Evolutionary conservation across 2,113 vertebrate species (phyloP).

Genomic region (Acinonyx jubatus): DNA sequence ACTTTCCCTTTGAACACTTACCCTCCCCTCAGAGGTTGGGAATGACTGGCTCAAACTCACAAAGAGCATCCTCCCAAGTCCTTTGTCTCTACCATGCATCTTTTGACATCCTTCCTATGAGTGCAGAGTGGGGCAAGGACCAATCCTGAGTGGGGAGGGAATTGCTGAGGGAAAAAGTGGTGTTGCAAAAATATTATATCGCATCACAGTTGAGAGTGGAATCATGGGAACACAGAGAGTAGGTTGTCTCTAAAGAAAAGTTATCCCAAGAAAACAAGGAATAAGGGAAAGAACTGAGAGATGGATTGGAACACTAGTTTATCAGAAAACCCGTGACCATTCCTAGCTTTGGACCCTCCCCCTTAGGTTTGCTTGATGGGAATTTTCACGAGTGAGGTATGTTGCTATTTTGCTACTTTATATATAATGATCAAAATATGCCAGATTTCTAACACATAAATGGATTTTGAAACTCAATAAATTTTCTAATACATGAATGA

Average conservation of each 20-base stretch:
- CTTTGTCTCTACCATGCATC: background rate
- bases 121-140: background rate
- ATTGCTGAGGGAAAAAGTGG: background rate
- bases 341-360: background rate
- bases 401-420: background rate
- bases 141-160: background rate
- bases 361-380: background rate
- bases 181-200: background rate
- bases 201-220: background rate
- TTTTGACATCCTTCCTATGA: background rate
- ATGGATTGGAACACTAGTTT: background rate
- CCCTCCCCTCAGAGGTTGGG: background rate
- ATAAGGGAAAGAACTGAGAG: background rate
- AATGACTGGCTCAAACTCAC: background rate
- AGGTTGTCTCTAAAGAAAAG: background rate
- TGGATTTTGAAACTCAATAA: background rate
- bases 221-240: background rate
- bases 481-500: background rate
- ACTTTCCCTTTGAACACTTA: background rate
- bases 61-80: background rate
- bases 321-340: background rate
- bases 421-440: background rate
- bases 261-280: background rate
- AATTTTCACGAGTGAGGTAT: background rate
- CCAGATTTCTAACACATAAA: background rate